These are phyloP conservation scores for Exocentrus adspersus DNA, from an alignment of 2,888 invertebrate species.

Conservation along the genomic window DNA sequence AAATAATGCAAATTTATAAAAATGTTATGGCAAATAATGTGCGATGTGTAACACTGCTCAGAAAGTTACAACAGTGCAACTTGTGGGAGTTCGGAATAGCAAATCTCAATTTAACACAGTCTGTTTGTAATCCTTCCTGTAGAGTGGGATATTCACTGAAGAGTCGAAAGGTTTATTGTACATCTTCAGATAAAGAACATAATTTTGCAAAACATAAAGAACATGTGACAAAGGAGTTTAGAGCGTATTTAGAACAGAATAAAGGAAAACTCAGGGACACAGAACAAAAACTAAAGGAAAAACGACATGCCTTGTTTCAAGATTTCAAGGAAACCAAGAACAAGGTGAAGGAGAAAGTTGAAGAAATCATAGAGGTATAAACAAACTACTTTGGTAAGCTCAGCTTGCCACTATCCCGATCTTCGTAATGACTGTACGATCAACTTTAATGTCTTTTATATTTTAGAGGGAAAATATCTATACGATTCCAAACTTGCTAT, in stretches of 20 bases:
- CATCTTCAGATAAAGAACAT: slow-evolving; percentile 18
- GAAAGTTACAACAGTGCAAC: background rate
- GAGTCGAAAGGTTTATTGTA: slow-evolving; percentile 17
- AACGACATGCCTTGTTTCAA: slow-evolving; percentile 72
- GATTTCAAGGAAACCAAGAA: slow-evolving; percentile 78
- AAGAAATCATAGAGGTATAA: slow-evolving; percentile 76
- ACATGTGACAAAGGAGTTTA: slow-evolving; percentile 47
- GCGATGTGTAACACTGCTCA: background rate
- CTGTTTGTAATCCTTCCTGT: background rate
- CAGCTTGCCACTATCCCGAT: too few species aligned
- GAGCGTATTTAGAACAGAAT: slow-evolving; percentile 67
- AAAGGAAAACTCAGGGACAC: slow-evolving; percentile 71
- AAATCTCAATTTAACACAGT: background rate
- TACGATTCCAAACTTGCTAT: slow-evolving; percentile 93
- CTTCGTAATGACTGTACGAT: too few species aligned
- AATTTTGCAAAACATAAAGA: slow-evolving; percentile 11
- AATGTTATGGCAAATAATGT: slow-evolving; percentile 9
- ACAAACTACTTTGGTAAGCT: background rate
- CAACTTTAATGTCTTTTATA: slow-evolving; percentile 20
- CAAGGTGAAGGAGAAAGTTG: slow-evolving; percentile 77
- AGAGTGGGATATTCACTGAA: background rate
- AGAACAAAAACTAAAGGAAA: slow-evolving; percentile 68
- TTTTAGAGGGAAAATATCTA: slow-evolving; percentile 84
- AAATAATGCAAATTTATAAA: slow-evolving; percentile 2
- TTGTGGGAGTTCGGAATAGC: background rate